Evolutionary conservation across 2,797 vertebrate species (phyloP).

Genomic region (Scyliorhinus canicula): DNA sequence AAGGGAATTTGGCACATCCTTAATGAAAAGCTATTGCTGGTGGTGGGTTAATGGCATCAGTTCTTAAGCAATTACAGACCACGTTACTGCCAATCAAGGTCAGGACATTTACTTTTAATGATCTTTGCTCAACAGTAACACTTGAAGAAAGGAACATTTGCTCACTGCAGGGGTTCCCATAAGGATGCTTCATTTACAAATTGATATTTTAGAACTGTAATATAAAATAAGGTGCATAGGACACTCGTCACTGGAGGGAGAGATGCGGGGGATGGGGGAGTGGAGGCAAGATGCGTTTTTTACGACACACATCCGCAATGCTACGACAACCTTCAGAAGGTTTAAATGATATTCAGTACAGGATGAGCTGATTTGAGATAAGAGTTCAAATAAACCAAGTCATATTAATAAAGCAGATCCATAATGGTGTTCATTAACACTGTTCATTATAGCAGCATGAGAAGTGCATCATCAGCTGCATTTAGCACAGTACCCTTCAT

Average conservation of each 20-base stretch:
- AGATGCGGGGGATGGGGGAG: not conserved
- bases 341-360: not conserved
- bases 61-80: slow-evolving; percentile 26
- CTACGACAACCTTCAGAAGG: not conserved
- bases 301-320: not conserved
- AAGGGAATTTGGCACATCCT: slow-evolving; percentile 10
- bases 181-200: not conserved
- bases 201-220: slow-evolving; percentile 4
- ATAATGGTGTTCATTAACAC: slow-evolving; percentile 36
- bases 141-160: slow-evolving; percentile 22
- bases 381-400: slow-evolving; percentile 24
- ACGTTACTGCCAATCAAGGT: slow-evolving; percentile 33
- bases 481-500: slow-evolving; percentile 20
- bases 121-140: slow-evolving; percentile 33
- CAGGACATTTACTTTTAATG: slow-evolving; percentile 37
- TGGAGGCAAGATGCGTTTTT: not conserved
- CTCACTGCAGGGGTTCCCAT: not conserved
- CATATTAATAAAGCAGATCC: slow-evolving; percentile 29
- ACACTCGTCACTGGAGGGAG: not conserved
- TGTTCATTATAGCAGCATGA: slow-evolving; percentile 35
- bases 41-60: slow-evolving; percentile 27
- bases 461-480: not conserved
- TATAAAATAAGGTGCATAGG: not conserved
- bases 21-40: slow-evolving; percentile 32
- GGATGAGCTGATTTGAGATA: slow-evolving; percentile 26